Base-by-base conservation (phyloP, 2,797 vertebrate genomes). In the Miichthys miiuy region DNA sequence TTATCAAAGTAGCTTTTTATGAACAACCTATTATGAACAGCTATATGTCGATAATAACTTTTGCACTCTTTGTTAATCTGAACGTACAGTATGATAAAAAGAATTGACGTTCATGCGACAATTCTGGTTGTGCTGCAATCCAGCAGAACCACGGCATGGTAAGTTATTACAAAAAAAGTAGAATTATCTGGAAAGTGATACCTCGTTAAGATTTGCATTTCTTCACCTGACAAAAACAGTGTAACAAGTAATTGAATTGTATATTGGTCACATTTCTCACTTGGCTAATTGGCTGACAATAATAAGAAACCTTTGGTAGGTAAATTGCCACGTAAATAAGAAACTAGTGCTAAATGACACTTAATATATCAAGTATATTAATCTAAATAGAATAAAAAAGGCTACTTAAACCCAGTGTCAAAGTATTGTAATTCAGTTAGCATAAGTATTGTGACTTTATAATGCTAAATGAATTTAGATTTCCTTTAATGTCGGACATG, bases 131-230 rank as follows among this genome's bases (percentile, higher is more conserved):
- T 80, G 67, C 75, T 79, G 62, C 67, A 81, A 69, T 67, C 80
- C 79, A 77, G 72, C 82, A 84, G 67, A 85, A 74, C 76, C 70
- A 47, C 71, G 66, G 69, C 38, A 76, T 61, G 87, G 88, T 89
- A 88, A 90, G 87, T 88, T 77, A 46, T 85, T 62, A n/a, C 7
- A 72, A 77, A 81, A 81, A 30, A 77, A 65, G 14, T 71, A 23
- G 3, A n/a, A 25, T 20, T 20, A 17, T 72, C 21, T 69, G 6
- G 17, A 69, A 38, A 66, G 23, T 54, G 44, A 20, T 46, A 17
- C 12, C 5, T 58, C 52, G 41, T 69, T 67, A 0, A 56, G 14
- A 52, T 57, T 67, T 63, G 2, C 42, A 54, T 76, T 77, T 62
- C 5, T 68, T 72, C 34, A 25, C 23, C 23, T 44, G 44, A 41